These are phyloP conservation scores for Hippocampus zosterae DNA, from an alignment of 2,113 vertebrate species.

Conservation along the genomic window DNA sequence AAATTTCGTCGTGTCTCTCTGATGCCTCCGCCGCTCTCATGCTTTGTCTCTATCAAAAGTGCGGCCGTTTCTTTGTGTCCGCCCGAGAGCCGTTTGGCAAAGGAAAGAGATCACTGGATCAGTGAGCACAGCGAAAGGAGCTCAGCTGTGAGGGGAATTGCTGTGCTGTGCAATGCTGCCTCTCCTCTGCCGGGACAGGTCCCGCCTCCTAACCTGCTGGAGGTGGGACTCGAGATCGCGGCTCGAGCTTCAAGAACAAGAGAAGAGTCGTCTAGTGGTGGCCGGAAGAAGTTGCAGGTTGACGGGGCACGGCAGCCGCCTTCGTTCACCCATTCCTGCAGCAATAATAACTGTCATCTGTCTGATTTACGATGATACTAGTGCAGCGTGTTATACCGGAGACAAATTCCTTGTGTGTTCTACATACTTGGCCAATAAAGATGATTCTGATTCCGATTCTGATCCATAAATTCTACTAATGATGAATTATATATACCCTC, in stretches of 20 bases:
- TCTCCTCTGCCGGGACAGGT: constrained; percentile 38
- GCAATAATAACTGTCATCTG: background rate
- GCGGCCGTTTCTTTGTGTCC: constrained; percentile 51
- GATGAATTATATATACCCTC: background rate
- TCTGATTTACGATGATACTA: too few species aligned
- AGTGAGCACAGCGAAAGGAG: constrained; percentile 28
- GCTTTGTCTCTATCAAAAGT: constrained; percentile 30
- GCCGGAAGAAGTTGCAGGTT: constrained; percentile 47
- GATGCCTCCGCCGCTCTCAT: constrained; percentile 34
- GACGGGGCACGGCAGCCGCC: background rate
- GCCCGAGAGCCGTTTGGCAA: constrained; percentile 9
- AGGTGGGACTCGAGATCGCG: constrained; percentile 50
- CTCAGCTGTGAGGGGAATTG: constrained; percentile 47
- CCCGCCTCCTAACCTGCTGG: constrained; percentile 45
- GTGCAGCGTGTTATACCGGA: too few species aligned
- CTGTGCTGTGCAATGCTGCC: constrained; percentile 29
- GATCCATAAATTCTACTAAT: background rate
- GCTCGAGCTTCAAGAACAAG: background rate
- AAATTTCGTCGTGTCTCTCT: constrained; percentile 33
- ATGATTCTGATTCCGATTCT: too few species aligned
- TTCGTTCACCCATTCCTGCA: background rate
- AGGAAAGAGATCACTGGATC: background rate
- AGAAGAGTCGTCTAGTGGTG: constrained; percentile 40
- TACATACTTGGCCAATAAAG: too few species aligned
- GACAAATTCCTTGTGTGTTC: too few species aligned